These are phyloP conservation scores for Empidonax traillii DNA, from an alignment of 2,113 vertebrate species.

Conservation along the genomic window DNA sequence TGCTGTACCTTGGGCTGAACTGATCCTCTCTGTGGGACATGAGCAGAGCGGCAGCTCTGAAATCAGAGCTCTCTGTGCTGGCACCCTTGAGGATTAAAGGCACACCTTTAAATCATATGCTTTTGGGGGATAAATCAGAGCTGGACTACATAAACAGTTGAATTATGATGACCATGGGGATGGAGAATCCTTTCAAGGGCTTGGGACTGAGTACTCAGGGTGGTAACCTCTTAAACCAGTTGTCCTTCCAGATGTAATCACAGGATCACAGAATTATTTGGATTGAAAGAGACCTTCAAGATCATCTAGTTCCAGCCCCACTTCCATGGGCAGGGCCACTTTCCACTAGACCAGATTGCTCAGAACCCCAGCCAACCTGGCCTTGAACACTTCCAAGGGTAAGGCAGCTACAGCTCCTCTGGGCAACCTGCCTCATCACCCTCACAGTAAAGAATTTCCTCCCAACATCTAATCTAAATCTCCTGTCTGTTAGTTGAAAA, in stretches of 20 bases:
- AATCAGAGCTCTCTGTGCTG: neutral
- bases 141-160: neutral
- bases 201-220: rapidly evolving
- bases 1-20: rapidly evolving
- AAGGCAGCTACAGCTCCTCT: neutral
- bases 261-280: neutral
- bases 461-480: neutral
- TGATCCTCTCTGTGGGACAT: rapidly evolving
- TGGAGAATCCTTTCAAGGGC: neutral
- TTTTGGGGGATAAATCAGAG: neutral
- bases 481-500: neutral
- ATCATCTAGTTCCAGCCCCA: neutral
- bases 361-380: neutral
- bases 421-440: neutral
- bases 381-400: neutral
- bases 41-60: rapidly evolving
- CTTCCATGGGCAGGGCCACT: neutral
- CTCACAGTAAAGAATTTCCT: neutral
- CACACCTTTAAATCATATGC: neutral
- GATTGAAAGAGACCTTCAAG: neutral
- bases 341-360: neutral
- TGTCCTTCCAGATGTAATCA: no score
- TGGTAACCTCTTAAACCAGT: neutral
- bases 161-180: rapidly evolving
- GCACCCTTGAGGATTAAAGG: neutral